Conservation (phyloP, 2,797 vertebrate genomes). For the Gallinago solitaria region DNA sequence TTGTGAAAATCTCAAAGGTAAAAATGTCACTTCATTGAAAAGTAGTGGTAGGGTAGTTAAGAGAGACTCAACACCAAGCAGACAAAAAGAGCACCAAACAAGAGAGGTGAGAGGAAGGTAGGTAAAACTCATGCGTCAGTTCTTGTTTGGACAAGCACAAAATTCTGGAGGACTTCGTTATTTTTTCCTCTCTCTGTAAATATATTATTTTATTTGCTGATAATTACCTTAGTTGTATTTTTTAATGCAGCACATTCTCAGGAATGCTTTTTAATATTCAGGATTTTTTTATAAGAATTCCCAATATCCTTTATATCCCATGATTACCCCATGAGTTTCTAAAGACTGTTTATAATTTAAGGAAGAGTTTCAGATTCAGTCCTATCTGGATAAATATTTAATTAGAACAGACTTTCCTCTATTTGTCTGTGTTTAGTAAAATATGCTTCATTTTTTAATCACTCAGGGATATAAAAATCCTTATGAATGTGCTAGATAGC, state of each 20-base stretch:
- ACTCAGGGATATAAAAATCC: neutral
- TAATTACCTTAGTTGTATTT: neutral
- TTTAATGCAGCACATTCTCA: neutral
- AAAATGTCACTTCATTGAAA: neutral
- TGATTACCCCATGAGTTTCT: neutral
- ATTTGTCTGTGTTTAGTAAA: neutral
- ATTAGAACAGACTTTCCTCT: neutral
- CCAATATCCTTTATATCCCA: neutral
- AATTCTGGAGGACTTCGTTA: neutral
- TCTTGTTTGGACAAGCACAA: neutral
- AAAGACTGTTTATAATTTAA: neutral
- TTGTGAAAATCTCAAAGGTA: neutral
- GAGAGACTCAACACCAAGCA: neutral
- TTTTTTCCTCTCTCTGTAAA: neutral
- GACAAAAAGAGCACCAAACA: neutral
- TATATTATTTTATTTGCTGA: neutral
- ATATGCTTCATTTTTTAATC: neutral
- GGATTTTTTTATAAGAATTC: neutral
- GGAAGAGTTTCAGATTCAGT: neutral
- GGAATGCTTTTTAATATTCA: neutral
- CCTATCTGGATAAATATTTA: neutral
- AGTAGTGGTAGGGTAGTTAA: neutral
- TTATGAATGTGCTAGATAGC: neutral
- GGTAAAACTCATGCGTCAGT: neutral
- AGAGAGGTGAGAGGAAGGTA: neutral